Conservation (phyloP, 2,113 vertebrate genomes). For the Psilopogon haemacephalus region DNA sequence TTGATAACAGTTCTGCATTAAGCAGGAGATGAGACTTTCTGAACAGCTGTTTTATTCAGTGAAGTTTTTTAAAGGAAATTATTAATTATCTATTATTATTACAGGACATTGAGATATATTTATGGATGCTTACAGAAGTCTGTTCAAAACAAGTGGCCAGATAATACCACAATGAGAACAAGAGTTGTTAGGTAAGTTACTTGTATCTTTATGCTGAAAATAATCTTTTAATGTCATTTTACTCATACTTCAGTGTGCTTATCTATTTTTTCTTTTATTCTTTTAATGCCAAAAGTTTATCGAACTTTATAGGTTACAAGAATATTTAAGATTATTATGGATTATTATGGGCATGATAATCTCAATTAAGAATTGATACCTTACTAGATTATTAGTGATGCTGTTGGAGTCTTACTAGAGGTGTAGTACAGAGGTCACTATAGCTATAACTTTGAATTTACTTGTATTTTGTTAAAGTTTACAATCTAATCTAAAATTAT, state of each 20-base stretch:
- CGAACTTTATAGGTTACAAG: neutral
- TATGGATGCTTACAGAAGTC: conserved; percentile 98
- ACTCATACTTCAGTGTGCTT: neutral
- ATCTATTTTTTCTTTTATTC: neutral
- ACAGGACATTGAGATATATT: conserved; percentile 92
- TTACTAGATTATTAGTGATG: neutral
- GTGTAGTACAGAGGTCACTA: neutral
- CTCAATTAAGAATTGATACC: neutral
- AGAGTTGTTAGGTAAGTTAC: conserved; percentile 93
- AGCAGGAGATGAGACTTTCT: neutral
- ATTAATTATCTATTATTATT: conserved; percentile 65
- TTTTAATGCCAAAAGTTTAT: neutral
- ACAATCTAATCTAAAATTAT: neutral
- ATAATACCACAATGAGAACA: conserved; percentile 94
- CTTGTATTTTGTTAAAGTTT: conserved; percentile 9
- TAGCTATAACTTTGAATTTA: neutral
- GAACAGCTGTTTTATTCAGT: neutral
- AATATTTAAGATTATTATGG: neutral
- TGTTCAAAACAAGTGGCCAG: conserved; percentile 93
- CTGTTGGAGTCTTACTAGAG: neutral
- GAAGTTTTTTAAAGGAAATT: neutral
- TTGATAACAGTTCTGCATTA: neutral
- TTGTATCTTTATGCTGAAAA: conserved; percentile 10
- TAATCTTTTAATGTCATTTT: neutral
- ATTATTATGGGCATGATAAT: neutral